Conservation (phyloP, 2,888 invertebrate genomes). For the Agelastica alni region DNA sequence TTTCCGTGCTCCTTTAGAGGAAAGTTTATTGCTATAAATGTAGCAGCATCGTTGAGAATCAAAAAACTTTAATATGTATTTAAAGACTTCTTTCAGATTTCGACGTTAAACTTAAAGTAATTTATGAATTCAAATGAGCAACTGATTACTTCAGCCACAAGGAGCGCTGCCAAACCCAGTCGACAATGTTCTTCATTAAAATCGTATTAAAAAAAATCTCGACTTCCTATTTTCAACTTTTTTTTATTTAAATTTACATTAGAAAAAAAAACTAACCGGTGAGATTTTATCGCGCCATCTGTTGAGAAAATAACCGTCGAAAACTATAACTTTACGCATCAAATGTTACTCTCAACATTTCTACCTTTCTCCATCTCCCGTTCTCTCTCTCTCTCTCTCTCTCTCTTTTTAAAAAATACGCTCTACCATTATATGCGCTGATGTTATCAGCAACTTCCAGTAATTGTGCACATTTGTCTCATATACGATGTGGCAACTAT, state of each 20-base stretch:
- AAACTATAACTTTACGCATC: neutral
- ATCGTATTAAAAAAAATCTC: neutral
- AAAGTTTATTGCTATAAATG: too few relatives aligned
- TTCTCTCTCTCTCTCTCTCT: neutral
- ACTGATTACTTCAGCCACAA: neutral
- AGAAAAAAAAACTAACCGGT: neutral
- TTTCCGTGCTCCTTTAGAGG: too few relatives aligned
- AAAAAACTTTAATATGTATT: too few relatives aligned
- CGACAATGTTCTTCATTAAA: neutral
- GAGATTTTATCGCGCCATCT: conserved; percentile 11
- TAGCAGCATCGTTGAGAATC: too few relatives aligned
- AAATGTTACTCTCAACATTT: neutral
- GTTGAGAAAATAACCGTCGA: conserved; percentile 18
- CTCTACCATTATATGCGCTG: conserved; percentile 6
- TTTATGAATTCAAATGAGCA: neutral
- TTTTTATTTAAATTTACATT: conserved; percentile 12
- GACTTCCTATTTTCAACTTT: neutral
- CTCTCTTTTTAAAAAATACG: conserved; percentile 16
- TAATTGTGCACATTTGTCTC: conserved; percentile 19
- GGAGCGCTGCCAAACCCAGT: neutral
- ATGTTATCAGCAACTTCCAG: conserved; percentile 15
- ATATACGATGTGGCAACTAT: conserved; percentile 9
- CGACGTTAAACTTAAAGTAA: too few relatives aligned
- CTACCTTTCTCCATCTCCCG: neutral
- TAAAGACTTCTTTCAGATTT: too few relatives aligned